Percentiles rank a stretch among this genome's conserved stretches.
Evolutionary conservation across 2,797 vertebrate genomes (phyloP).

Genomic region (Sebastiscus tertius): DNA sequence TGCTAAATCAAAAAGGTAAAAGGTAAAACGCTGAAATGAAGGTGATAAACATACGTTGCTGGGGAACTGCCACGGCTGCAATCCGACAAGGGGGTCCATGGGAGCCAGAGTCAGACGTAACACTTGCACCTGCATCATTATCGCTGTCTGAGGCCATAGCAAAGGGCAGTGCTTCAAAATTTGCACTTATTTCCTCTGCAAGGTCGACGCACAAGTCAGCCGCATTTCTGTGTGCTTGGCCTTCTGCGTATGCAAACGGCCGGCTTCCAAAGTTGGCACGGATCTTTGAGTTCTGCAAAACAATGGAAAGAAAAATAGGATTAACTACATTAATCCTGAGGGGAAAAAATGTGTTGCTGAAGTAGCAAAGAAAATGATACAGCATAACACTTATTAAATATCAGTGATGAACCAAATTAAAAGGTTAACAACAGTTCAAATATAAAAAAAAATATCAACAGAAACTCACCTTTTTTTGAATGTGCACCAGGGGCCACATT

Average conservation of each 20-base stretch:
- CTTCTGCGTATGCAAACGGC: constrained; percentile 94
- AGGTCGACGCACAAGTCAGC: constrained; percentile 96
- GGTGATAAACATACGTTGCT: constrained; percentile 88
- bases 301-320: not conserved
- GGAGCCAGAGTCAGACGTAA: constrained; percentile 93
- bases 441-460: not conserved
- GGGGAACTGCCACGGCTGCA: constrained; percentile 91
- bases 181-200: constrained; percentile 98
- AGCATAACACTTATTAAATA: not conserved
- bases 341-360: not conserved
- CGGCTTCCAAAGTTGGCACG: constrained; percentile 96
- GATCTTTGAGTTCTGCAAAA: constrained; percentile 93
- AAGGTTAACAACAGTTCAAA: not conserved
- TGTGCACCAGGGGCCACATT: constrained; percentile 99
- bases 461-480: constrained; percentile 93
- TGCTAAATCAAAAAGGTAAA: not conserved
- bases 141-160: constrained; percentile 99
- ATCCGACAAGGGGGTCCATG: constrained; percentile 96
- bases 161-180: constrained; percentile 98
- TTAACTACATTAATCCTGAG: not conserved
- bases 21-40: not conserved
- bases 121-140: constrained; percentile 96
- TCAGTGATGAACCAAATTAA: not conserved
- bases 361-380: not conserved
- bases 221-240: constrained; percentile 96